Percentiles rank a stretch among this genome's conserved stretches.
Conservation (phyloP, 37 sponge, comb jelly and placozoan species). For the Eunapius fragilis region DNA sequence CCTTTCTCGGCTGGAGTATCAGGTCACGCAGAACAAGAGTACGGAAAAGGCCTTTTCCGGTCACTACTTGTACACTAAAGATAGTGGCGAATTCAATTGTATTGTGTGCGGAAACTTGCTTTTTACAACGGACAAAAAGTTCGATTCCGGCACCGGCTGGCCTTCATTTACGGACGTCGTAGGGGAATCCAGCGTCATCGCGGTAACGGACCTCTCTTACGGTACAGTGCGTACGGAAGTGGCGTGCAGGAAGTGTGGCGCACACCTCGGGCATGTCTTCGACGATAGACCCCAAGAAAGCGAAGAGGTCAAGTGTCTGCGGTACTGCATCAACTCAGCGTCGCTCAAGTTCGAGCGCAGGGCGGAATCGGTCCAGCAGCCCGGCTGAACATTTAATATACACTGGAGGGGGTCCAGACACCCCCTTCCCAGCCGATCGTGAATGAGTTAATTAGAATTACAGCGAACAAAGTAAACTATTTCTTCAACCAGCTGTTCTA, state of each 20-base stretch:
- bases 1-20: constrained; percentile 64
- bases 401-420: too few relatives aligned
- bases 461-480: too few relatives aligned
- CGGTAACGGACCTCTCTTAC: constrained; percentile 51
- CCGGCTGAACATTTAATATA: too few relatives aligned
- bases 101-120: constrained; percentile 75
- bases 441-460: neutral
- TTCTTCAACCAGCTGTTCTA: too few relatives aligned
- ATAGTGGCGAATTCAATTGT: constrained; percentile 69
- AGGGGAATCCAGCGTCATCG: constrained; percentile 44
- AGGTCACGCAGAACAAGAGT: constrained; percentile 72
- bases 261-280: constrained; percentile 86
- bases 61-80: constrained; percentile 45
- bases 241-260: constrained; percentile 69
- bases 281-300: constrained; percentile 72
- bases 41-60: constrained; percentile 54
- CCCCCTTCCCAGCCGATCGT: too few relatives aligned
- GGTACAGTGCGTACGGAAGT: constrained; percentile 70
- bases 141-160: constrained; percentile 82
- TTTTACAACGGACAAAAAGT: constrained; percentile 76
- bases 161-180: constrained; percentile 83
- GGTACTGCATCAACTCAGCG: constrained; percentile 84
- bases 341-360: constrained; percentile 64
- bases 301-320: constrained; percentile 49
- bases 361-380: neutral